phyloP scores from a whole-genome alignment of 1,140 invertebrate genomes.

The Polypedilum vanderplanki region DNA sequence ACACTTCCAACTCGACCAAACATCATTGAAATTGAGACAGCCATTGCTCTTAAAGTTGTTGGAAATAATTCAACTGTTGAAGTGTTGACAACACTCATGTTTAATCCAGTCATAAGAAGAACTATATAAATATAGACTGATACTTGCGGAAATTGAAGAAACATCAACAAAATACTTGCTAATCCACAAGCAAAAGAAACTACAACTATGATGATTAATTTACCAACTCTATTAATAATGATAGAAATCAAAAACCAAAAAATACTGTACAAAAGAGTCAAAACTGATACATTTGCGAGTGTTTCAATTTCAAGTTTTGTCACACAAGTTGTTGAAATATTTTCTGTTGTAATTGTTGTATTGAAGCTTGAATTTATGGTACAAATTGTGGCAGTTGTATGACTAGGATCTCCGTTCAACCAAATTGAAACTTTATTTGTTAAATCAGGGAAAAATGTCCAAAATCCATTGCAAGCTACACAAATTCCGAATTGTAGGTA shows the following conservation, averaged over 20 bases:
- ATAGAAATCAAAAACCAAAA: constrained; percentile 29
- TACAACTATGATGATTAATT: neutral
- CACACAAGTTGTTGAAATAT: neutral
- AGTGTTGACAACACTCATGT: constrained; percentile 36
- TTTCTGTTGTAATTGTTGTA: neutral
- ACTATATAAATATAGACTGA: constrained; percentile 32
- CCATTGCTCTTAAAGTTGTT: constrained; percentile 44
- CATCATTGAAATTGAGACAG: constrained; percentile 38
- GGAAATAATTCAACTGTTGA: constrained; percentile 39
- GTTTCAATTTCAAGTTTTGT: neutral
- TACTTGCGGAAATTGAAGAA: constrained; percentile 30
- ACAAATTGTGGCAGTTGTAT: constrained; percentile 35
- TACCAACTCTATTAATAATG: constrained; percentile 31
- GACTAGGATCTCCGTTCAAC: constrained; percentile 30
- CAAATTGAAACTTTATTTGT: no score
- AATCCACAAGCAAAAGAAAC: constrained; percentile 26
- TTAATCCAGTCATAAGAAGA: constrained; percentile 33
- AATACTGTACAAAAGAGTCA: neutral
- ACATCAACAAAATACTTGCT: constrained; percentile 32
- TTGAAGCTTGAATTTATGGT: constrained; percentile 32
- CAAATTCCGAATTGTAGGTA: constrained; percentile 47
- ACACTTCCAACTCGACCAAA: constrained; percentile 36
- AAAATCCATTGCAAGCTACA: constrained; percentile 46
- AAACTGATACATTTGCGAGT: neutral
- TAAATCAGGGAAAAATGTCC: no score